Conservation (phyloP, 2,113 vertebrate genomes). For the Puffinus mauretanicus region DNA sequence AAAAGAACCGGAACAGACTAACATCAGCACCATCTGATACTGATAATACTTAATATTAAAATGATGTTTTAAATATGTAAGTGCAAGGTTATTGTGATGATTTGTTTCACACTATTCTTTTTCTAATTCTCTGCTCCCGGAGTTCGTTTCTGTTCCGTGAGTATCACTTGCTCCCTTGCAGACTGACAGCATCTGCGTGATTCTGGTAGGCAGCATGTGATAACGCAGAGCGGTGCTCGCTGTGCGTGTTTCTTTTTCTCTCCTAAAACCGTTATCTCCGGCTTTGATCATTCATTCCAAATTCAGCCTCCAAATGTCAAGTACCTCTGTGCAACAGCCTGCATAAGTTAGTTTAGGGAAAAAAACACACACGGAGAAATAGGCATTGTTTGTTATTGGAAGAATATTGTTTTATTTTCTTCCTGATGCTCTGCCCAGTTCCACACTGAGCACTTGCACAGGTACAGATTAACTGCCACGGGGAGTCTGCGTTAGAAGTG, state of each 20-base stretch:
- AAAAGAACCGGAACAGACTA: background rate
- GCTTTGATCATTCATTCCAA: slow-evolving; percentile 2
- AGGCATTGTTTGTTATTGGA: background rate
- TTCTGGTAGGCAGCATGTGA: background rate
- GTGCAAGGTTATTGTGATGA: background rate
- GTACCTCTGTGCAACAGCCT: background rate
- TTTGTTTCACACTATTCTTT: background rate
- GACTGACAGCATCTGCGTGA: background rate
- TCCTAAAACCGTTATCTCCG: background rate
- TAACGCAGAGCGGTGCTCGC: background rate
- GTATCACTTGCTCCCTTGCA: background rate
- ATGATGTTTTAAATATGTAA: background rate
- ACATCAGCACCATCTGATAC: background rate
- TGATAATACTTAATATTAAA: background rate
- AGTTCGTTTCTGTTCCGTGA: background rate
- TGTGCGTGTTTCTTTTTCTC: background rate
- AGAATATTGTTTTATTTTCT: background rate
- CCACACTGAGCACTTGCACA: background rate
- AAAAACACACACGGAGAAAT: rapidly evolving
- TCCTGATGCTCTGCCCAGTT: background rate
- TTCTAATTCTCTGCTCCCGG: background rate
- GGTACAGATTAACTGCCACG: slow-evolving; percentile 33
- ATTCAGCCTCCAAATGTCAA: background rate
- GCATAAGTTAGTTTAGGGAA: background rate
- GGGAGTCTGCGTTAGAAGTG: background rate